A percentile compares a stretch with the other conserved stretches of the same genome.
phyloP scores from a whole-genome alignment of 2,113 vertebrate species.

The Phaethon lepturus region DNA sequence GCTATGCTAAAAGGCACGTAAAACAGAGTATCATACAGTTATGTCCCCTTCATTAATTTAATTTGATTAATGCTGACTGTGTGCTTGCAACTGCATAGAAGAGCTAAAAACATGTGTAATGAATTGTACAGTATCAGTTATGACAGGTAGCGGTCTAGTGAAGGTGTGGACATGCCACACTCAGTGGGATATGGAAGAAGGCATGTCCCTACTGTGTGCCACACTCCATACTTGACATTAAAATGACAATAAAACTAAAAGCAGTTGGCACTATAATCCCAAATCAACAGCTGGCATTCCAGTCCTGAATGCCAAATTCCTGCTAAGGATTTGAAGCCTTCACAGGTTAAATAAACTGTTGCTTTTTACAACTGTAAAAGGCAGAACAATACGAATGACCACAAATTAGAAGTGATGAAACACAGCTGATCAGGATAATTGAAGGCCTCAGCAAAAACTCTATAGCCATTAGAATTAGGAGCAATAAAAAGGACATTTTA shows the following conservation, averaged over 20 bases:
- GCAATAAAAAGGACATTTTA: neutral
- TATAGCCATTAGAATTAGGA: neutral
- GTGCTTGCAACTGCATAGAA: neutral
- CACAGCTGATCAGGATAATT: neutral
- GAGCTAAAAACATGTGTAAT: neutral
- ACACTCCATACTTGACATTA: neutral
- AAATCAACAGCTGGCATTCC: conserved; percentile 19
- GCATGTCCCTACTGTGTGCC: neutral
- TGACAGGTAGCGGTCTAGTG: neutral
- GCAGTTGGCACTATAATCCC: neutral
- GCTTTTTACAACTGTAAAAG: neutral
- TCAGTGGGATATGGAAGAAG: neutral
- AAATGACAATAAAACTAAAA: neutral
- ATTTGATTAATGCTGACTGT: neutral
- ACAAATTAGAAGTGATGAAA: neutral
- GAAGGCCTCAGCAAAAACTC: neutral
- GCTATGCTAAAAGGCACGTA: neutral
- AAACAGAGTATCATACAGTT: neutral
- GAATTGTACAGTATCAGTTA: neutral
- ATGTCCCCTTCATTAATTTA: neutral
- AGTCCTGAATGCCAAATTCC: neutral
- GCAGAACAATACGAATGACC: neutral
- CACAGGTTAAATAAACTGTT: neutral
- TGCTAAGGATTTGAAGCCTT: neutral
- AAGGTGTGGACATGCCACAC: neutral